Evolutionary conservation across 2,113 vertebrate species (phyloP), one percentile per base, ranked within the genome.

Genomic region (Larimichthys crocea): DNA sequence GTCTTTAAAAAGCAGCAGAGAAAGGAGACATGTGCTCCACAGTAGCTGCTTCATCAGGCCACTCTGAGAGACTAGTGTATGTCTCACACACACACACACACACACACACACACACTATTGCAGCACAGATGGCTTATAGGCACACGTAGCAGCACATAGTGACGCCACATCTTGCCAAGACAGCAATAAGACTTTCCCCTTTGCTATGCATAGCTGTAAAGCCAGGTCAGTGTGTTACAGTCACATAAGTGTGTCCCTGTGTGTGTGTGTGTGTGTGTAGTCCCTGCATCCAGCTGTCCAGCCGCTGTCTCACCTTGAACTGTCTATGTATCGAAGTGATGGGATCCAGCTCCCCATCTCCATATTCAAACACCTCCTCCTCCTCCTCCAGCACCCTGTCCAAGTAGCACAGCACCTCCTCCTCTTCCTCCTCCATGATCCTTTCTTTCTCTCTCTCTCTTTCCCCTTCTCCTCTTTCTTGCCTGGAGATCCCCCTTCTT

Each of bases 371-470:
- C 81, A 95, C 81, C 89, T 96, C 95, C 67, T 88, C 92, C 66
- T 88, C 92, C 86, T 98, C 97, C 87, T 98, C 97, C 89, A 99
- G 95, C 85, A 99, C 96, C 92, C 96, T 97, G 93, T 99, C 97
- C 95, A 99, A 91, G 90, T 96, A 96, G 90, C 97, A 93, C 84
- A 99, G 95, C 88, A 95, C 98, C 91, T 98, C 97, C 90, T 97
- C 96, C 95, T 96, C 94, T 80, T 94, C 95, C 76, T 95, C 95
- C 89, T 94, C 94, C 94, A 95, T 95, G 74, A 69, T 90, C 84
- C 59, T 74, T 44, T 46, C 63, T 62, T 29, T 76, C 26, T 26
- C 26, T 26, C 26, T 26, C 26, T 69, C n/a, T 57, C 26, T 76
- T n/a, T 40, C 31, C 35, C 65, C 63, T 63, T 80, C 62, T 87